These are phyloP conservation scores for Danio aesculapii DNA, from an alignment of 2,797 vertebrate species.

Conservation along the genomic window DNA sequence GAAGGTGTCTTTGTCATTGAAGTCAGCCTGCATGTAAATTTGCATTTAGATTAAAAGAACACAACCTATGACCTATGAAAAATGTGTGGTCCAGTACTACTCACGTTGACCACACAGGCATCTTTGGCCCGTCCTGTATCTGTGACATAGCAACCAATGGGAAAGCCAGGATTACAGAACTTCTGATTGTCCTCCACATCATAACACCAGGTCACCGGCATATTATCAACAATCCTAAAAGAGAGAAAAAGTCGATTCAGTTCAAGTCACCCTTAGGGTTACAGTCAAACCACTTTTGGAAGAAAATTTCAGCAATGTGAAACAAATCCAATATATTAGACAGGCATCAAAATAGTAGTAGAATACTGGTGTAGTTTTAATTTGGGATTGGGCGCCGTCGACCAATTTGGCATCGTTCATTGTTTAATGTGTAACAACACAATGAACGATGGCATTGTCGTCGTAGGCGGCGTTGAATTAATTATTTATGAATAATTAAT, in stretches of 20 bases:
- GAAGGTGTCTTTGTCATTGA: conserved; percentile 89
- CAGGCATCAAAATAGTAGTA: too few relatives aligned
- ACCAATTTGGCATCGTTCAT: too few relatives aligned
- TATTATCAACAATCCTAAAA: conserved; percentile 93
- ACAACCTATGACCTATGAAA: neutral
- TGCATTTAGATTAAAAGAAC: neutral
- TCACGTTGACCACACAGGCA: conserved; percentile 92
- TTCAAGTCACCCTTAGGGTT: too few relatives aligned
- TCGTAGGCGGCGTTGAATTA: too few relatives aligned
- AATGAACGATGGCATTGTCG: too few relatives aligned
- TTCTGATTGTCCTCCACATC: conserved; percentile 91
- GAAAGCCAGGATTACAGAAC: conserved; percentile 94
- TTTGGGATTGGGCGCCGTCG: too few relatives aligned
- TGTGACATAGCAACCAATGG: conserved; percentile 91
- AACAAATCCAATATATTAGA: too few relatives aligned
- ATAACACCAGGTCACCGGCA: conserved; percentile 96
- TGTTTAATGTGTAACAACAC: too few relatives aligned
- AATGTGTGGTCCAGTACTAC: conserved; percentile 58
- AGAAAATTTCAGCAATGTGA: too few relatives aligned
- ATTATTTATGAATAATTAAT: too few relatives aligned
- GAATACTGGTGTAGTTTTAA: too few relatives aligned
- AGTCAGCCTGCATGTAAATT: conserved; percentile 80
- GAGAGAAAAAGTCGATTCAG: neutral
- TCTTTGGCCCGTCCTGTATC: conserved; percentile 87
- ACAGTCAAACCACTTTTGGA: too few relatives aligned